Percentiles rank a stretch among this genome's conserved stretches.
These are phyloP conservation scores for Napeogenes sylphis DNA, from an alignment of 2,888 invertebrate genomes.

Conservation along the genomic window DNA sequence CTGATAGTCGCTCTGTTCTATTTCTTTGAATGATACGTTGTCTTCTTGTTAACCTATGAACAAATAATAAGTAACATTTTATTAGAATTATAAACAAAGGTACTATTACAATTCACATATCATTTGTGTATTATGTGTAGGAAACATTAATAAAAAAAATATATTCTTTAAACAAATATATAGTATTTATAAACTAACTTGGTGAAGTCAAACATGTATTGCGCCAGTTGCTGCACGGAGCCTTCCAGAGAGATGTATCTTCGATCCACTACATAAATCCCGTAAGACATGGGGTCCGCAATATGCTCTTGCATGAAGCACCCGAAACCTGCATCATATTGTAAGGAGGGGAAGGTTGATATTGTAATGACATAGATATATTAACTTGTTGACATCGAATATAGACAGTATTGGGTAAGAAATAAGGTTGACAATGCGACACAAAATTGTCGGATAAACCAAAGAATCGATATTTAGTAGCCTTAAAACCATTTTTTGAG, in stretches of 20 bases:
- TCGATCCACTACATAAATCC: slow-evolving; percentile 98
- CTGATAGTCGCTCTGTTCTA: slow-evolving; percentile 96
- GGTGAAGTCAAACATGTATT: slow-evolving; percentile 95
- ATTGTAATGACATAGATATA: background rate
- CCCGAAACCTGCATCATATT: slow-evolving; percentile 85
- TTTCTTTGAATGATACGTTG: slow-evolving; percentile 99
- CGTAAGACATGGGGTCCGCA: slow-evolving; percentile 98
- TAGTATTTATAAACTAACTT: slow-evolving; percentile 49
- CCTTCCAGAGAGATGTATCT: slow-evolving; percentile 93
- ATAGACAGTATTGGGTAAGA: too few relatives aligned
- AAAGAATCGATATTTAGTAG: too few relatives aligned
- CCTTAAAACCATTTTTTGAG: too few relatives aligned
- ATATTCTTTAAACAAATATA: background rate
- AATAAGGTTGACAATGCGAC: too few relatives aligned
- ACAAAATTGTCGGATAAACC: too few relatives aligned
- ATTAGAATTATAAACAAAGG: too few relatives aligned
- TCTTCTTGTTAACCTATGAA: slow-evolving; percentile 85
- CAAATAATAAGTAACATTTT: background rate
- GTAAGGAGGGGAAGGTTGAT: background rate
- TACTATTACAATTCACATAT: too few relatives aligned
- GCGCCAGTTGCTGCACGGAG: slow-evolving; percentile 93
- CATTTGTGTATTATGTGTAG: too few relatives aligned
- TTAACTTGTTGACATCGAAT: too few relatives aligned
- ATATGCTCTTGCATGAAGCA: slow-evolving; percentile 99
- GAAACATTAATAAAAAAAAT: too few relatives aligned